phyloP scores from a whole-genome alignment of 2,797 vertebrate species.

The Lutra lutra region DNA sequence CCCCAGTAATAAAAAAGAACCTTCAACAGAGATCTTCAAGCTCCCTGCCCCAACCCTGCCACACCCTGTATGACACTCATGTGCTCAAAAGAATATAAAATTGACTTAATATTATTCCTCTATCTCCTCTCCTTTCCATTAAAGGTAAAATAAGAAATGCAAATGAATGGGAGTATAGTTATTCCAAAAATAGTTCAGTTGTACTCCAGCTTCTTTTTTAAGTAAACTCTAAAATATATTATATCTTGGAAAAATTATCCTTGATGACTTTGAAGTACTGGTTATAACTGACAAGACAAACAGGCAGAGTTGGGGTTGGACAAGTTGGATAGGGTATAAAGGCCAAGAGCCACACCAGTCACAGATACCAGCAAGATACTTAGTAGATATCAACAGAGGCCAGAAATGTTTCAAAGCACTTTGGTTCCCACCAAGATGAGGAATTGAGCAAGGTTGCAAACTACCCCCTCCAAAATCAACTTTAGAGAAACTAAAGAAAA shows the following conservation, averaged over 20 bases:
- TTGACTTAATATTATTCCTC: background rate
- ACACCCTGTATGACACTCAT: background rate
- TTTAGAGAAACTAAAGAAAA: background rate
- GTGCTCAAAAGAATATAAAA: background rate
- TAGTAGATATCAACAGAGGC: background rate
- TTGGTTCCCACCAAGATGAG: background rate
- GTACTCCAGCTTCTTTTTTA: background rate
- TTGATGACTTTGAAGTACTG: background rate
- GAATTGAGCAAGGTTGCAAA: background rate
- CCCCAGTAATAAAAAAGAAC: background rate
- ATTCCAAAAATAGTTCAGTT: background rate
- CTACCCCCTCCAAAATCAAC: background rate
- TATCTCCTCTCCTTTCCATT: background rate
- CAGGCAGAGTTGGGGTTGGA: background rate
- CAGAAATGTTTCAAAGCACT: background rate
- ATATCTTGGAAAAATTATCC: background rate
- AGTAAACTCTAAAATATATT: background rate
- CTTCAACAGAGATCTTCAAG: background rate
- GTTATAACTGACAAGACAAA: background rate
- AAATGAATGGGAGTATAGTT: background rate
- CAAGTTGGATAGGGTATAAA: rapidly evolving
- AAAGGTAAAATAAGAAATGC: background rate
- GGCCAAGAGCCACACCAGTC: background rate
- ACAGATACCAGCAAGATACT: background rate
- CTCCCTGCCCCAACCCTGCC: too few relatives aligned